Percentiles rank a stretch among this genome's conserved stretches.
Conservation (phyloP, 2,888 invertebrate genomes). For the Brachypterus glaber region DNA sequence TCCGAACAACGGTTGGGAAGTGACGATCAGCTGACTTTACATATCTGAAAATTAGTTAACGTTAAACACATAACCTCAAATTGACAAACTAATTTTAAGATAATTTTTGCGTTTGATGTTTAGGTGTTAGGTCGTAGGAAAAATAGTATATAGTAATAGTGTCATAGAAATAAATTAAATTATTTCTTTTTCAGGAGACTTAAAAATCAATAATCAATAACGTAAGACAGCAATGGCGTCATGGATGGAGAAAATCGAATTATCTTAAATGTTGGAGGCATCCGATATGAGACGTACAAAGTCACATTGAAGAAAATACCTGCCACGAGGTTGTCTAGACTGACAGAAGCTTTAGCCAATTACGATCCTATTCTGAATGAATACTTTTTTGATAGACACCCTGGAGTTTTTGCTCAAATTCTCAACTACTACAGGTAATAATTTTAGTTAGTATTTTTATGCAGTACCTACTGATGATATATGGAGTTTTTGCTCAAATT, state of each 20-base stretch:
- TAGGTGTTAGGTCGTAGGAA: no score
- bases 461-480: not conserved
- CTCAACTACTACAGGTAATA: conserved; percentile 73
- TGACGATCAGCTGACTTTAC: no score
- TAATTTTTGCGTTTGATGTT: no score
- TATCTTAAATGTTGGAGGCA: conserved; percentile 88
- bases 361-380: conserved; percentile 85
- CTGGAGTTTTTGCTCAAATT: conserved; percentile 83
- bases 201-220: conserved; percentile 3
- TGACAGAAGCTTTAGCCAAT: conserved; percentile 78
- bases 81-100: no score
- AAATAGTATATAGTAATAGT: no score
- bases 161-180: no score
- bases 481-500: no score
- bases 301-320: conserved; percentile 83
- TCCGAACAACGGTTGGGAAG: no score
- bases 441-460: no score
- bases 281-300: conserved; percentile 67
- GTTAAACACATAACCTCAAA: no score
- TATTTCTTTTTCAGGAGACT: no score
- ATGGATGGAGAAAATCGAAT: conserved; percentile 92
- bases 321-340: conserved; percentile 70
- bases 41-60: no score
- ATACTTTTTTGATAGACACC: conserved; percentile 79
- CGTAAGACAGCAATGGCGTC: conserved; percentile 25